These are phyloP conservation scores for Diadromus collaris DNA, from an alignment of 2,888 invertebrate genomes.

Conservation along the genomic window DNA sequence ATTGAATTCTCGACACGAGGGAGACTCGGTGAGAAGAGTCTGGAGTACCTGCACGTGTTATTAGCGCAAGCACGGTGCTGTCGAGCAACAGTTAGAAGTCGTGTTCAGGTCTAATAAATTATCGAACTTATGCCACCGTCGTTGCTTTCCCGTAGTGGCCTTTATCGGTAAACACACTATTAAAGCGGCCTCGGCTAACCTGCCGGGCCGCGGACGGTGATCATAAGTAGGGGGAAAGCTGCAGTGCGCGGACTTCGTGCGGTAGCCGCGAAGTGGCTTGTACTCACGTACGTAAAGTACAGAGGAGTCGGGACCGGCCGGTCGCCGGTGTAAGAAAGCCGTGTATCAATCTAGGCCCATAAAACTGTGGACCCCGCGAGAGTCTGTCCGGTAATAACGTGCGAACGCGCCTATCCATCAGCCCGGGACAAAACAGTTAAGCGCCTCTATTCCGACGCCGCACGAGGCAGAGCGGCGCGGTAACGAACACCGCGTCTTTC, in stretches of 20 bases:
- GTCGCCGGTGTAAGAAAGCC: slow-evolving; percentile 57
- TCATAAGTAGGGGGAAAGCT: slow-evolving; percentile 27
- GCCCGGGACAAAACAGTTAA: slow-evolving; percentile 75
- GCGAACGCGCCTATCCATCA: slow-evolving; percentile 77
- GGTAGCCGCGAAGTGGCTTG: slow-evolving; percentile 23
- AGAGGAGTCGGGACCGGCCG: slow-evolving; percentile 28
- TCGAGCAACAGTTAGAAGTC: slow-evolving; percentile 31
- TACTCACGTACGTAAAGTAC: slow-evolving; percentile 37
- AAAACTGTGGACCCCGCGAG: slow-evolving; percentile 69
- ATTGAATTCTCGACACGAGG: neutral
- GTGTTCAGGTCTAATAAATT: slow-evolving; percentile 53
- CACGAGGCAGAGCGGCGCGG: slow-evolving; percentile 40
- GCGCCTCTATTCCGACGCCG: slow-evolving; percentile 65
- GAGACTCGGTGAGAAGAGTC: neutral
- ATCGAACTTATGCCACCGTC: slow-evolving; percentile 58
- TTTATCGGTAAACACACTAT: slow-evolving; percentile 75
- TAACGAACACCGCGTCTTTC: slow-evolving; percentile 58
- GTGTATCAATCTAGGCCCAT: slow-evolving; percentile 74
- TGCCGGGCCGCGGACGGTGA: slow-evolving; percentile 5
- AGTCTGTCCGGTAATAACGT: slow-evolving; percentile 75
- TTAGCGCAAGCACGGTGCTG: slow-evolving; percentile 3
- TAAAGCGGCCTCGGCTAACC: slow-evolving; percentile 56
- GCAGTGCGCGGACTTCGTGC: neutral
- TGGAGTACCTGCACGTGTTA: neutral
- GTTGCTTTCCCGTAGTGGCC: slow-evolving; percentile 60